phyloP scores from a whole-genome alignment of 1,140 invertebrate genomes.

The Galleria mellonella region DNA sequence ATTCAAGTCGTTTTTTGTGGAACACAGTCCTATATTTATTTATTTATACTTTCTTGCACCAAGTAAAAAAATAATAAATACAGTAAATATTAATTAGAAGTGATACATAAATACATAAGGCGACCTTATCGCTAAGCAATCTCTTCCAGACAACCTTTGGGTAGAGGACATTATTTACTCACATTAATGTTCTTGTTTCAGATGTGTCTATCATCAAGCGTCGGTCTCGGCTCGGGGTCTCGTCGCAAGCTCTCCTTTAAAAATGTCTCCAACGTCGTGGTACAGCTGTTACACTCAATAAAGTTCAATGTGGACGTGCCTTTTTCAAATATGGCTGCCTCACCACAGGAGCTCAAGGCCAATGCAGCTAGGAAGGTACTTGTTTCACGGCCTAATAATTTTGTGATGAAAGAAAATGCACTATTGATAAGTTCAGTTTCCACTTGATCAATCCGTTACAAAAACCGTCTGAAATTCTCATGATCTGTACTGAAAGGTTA shows the following conservation, averaged over 20 bases:
- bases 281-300: conserved; percentile 91
- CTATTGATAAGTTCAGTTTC: conserved; percentile 1
- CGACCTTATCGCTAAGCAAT: too few relatives aligned
- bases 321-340: conserved; percentile 91
- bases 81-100: too few relatives aligned
- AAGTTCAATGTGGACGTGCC: conserved; percentile 95
- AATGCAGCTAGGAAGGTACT: conserved; percentile 79
- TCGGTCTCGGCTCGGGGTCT: conserved; percentile 77
- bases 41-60: too few relatives aligned
- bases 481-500: not conserved
- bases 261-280: conserved; percentile 93
- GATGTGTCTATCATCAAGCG: conserved; percentile 77
- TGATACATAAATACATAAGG: too few relatives aligned
- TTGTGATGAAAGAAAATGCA: not conserved
- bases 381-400: conserved; percentile 4
- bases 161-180: too few relatives aligned
- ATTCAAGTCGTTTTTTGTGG: too few relatives aligned
- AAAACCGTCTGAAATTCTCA: not conserved
- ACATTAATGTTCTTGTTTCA: conserved; percentile 29
- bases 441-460: conserved; percentile 1
- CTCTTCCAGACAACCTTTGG: too few relatives aligned
- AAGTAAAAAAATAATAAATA: too few relatives aligned
- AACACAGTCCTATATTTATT: too few relatives aligned
- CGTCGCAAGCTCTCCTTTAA: conserved; percentile 91
- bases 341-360: conserved; percentile 76